phyloP scores from a whole-genome alignment of 2,797 vertebrate genomes.

The Halcyon leucocephala region DNA sequence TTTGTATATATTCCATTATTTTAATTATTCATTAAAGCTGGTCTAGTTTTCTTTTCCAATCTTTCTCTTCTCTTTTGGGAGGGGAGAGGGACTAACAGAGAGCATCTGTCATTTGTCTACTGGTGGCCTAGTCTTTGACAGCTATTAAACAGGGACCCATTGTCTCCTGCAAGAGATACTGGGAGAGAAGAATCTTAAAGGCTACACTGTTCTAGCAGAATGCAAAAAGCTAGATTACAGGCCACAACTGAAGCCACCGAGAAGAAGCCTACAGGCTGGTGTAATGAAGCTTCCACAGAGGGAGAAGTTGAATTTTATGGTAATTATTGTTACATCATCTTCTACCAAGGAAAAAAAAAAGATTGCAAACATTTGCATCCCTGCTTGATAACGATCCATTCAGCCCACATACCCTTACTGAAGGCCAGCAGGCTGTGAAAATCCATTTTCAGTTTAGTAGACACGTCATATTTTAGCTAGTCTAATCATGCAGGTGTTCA shows the following conservation, averaged over 20 bases:
- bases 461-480: background rate
- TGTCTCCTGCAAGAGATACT: background rate
- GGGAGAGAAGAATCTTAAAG: background rate
- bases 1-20: too few relatives aligned
- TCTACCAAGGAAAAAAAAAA: background rate
- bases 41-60: too few relatives aligned
- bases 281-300: background rate
- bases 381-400: background rate
- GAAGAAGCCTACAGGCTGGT: background rate
- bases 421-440: background rate
- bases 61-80: too few relatives aligned
- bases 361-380: background rate
- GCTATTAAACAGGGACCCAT: background rate
- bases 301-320: background rate
- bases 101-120: too few relatives aligned
- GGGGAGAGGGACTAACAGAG: too few relatives aligned
- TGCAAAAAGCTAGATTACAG: background rate
- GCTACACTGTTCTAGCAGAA: background rate
- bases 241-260: background rate
- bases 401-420: background rate
- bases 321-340: background rate
- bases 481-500: background rate
- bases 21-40: too few relatives aligned
- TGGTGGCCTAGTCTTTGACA: too few relatives aligned
- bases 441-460: background rate